These are phyloP conservation scores for Phoeniculus purpureus DNA, from an alignment of 2,797 vertebrate genomes.

Conservation along the genomic window DNA sequence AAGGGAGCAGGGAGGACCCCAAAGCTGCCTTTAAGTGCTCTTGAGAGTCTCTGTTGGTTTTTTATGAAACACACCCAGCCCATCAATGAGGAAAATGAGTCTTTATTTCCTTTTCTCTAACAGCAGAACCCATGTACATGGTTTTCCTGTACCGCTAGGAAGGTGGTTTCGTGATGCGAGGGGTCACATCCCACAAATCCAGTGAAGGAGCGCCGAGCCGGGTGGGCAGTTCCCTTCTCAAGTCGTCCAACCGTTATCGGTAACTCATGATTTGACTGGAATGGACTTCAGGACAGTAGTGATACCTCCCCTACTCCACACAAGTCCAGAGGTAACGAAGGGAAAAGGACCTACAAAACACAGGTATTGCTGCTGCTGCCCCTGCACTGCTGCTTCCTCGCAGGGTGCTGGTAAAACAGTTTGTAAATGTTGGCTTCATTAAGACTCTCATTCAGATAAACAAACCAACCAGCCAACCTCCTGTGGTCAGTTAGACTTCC, in stretches of 20 bases:
- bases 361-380: conserved; percentile 55
- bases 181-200: conserved; percentile 57
- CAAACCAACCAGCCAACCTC: background rate
- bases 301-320: conserved; percentile 29
- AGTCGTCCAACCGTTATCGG: background rate
- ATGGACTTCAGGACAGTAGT: background rate
- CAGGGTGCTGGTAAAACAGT: background rate
- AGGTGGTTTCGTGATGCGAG: conserved; percentile 48
- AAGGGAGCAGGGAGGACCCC: background rate
- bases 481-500: background rate
- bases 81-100: conserved; percentile 39
- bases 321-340: background rate
- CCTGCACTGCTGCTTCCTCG: conserved; percentile 7
- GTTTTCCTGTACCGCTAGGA: conserved; percentile 7
- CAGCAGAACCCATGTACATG: conserved; percentile 50
- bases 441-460: background rate
- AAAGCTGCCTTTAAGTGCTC: background rate
- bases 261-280: conserved; percentile 17
- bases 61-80: conserved; percentile 64
- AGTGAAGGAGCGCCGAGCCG: conserved; percentile 10
- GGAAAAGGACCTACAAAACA: background rate
- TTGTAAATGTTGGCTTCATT: background rate
- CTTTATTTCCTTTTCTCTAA: conserved; percentile 66
- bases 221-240: conserved; percentile 35
- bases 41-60: background rate